Conservation (phyloP, 2,797 vertebrate genomes). For the Myotis daubentonii region DNA sequence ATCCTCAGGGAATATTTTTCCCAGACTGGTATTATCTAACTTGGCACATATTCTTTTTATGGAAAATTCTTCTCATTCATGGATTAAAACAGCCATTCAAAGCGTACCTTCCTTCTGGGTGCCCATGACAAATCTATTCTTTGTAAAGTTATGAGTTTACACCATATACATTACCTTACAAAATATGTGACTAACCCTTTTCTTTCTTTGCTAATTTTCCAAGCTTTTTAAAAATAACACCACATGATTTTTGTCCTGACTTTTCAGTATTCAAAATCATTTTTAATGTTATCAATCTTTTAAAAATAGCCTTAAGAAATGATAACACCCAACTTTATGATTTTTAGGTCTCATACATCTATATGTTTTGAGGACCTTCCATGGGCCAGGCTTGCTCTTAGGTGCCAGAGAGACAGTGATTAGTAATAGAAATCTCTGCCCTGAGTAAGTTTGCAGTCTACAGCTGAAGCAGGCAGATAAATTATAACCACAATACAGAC, state of each 20-base stretch:
- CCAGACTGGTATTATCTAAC: not conserved
- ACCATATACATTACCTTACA: not conserved
- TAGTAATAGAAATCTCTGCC: not conserved
- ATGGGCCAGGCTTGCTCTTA: not conserved
- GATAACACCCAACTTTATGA: not conserved
- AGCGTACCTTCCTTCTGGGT: not conserved
- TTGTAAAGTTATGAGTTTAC: not conserved
- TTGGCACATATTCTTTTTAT: not conserved
- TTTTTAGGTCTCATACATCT: not conserved
- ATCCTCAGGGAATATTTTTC: not conserved
- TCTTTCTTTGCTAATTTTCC: conserved; percentile 34
- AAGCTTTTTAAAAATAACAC: not conserved
- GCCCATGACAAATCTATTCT: not conserved
- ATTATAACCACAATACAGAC: not conserved
- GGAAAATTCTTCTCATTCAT: not conserved
- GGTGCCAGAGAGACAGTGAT: not conserved
- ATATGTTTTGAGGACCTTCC: not conserved
- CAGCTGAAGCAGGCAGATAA: not conserved
- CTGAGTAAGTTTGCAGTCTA: not conserved
- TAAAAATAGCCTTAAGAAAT: not conserved
- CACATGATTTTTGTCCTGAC: not conserved
- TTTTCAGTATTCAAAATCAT: conserved; percentile 1
- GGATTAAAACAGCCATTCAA: conserved; percentile 29
- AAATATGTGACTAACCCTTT: not conserved
- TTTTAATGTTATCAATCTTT: conserved; percentile 16